Evolutionary conservation across 2,888 invertebrate genomes (phyloP), one percentile per base, ranked within the genome.

Genomic region (Gonocerus acuteangulatus): DNA sequence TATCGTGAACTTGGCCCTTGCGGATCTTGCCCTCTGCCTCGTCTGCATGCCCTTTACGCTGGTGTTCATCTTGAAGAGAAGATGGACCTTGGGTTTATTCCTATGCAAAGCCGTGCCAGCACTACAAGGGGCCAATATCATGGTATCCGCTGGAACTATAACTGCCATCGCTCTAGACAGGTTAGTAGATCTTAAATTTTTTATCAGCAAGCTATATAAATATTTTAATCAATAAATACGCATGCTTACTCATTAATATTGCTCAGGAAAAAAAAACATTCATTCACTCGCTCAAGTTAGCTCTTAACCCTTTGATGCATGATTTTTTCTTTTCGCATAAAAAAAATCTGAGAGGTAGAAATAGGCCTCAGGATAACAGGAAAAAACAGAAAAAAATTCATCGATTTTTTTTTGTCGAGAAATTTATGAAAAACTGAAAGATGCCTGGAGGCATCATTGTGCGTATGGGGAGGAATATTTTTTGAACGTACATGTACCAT

Each of bases 31-130:
- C 6, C 72, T 81, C 34, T 81, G 80, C 69, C 70, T 78, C 15
- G 76, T 81, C 61, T 80, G 80, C 47, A 80, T 80, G 71, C 81
- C 81, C 9, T 77, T 80, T 66, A 81, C 80, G 39, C 69, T 82
- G 39, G 74, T 79, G 63, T 74, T 75, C 47, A 71, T 78, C 23
- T 68, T 78, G 27, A 72, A 73, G 58, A 71, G 73, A 49, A 71
- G 74, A 36, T 81, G 80, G 80, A 74, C 73, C 4, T 73, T 80
- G 44, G 80, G 80, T 1, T 71, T 73, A n/a, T 72, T 78, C 54
- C 74, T 80, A 69, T 81, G 81, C 71, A 80, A 80, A 70, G 73
- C 80, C 39, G 77, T 79, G 6, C 78, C 80, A 2, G 77, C 79
- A 67, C 73, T 79, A 9, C 80, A 80, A 67, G 80, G 77, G 1